Conservation (phyloP, 2,113 vertebrate species). For the Mirza zaza region DNA sequence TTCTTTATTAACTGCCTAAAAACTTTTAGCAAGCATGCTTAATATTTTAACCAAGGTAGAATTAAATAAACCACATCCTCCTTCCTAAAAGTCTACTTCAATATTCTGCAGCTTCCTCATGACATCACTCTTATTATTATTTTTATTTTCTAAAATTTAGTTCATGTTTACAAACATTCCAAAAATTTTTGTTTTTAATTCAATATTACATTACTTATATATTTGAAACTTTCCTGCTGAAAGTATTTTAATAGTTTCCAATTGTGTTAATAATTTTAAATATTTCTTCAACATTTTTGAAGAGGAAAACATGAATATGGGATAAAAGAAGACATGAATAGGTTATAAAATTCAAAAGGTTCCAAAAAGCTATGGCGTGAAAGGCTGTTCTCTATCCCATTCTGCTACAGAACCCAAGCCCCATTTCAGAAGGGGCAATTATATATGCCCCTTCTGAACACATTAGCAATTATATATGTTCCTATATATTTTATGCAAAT, state of each 20-base stretch:
- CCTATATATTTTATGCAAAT: not conserved
- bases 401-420: not conserved
- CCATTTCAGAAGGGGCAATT: not conserved
- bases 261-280: not conserved
- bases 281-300: not conserved
- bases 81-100: not conserved
- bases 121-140: not conserved
- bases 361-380: not conserved
- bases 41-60: not conserved
- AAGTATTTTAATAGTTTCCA: not conserved
- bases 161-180: not conserved
- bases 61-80: not conserved
- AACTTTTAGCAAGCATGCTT: not conserved
- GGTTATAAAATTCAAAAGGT: not conserved
- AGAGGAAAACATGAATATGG: not conserved
- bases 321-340: not conserved
- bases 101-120: not conserved
- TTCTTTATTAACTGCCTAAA: not conserved
- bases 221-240: not conserved
- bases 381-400: not conserved
- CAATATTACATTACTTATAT: not conserved
- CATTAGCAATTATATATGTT: not conserved
- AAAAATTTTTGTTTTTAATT: not conserved
- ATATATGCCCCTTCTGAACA: not conserved
- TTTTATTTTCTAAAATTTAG: constrained; percentile 2